Conservation (phyloP, 2,888 invertebrate species). For the Mechanitis messenoides region DNA sequence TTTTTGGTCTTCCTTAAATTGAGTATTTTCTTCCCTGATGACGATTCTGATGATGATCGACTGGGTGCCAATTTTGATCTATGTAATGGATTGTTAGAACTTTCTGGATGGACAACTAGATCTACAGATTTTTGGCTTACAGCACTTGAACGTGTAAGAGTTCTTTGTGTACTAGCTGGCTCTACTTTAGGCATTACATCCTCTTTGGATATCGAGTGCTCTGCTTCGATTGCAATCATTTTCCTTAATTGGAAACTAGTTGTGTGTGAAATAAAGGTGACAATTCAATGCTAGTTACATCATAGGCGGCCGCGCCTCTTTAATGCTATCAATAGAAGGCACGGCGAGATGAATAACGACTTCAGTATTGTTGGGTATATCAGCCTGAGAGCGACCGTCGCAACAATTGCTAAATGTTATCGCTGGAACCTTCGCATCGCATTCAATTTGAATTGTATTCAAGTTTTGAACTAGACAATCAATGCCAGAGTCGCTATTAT, state of each 20-base stretch:
- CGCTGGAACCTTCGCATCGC: conserved; percentile 61
- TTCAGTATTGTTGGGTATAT: conserved; percentile 52
- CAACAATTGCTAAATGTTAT: conserved; percentile 73
- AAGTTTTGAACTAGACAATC: conserved; percentile 58
- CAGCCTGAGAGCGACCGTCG: conserved; percentile 51
- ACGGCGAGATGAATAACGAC: conserved; percentile 63
- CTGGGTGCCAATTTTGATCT: conserved; percentile 68
- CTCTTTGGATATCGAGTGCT: conserved; percentile 59
- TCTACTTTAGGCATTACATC: conserved; percentile 57
- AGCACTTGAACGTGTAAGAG: conserved; percentile 76
- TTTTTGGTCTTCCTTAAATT: conserved; percentile 71
- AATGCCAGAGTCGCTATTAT: conserved; percentile 43
- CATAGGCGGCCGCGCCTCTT: conserved; percentile 70
- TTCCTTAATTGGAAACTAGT: conserved; percentile 32
- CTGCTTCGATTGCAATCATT: conserved; percentile 70
- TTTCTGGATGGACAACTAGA: conserved; percentile 70
- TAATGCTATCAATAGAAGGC: conserved; percentile 60
- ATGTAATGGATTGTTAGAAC: conserved; percentile 65
- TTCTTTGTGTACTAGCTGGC: conserved; percentile 67
- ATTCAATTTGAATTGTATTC: conserved; percentile 54
- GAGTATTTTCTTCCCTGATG: conserved; percentile 62
- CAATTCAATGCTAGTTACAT: conserved; percentile 47
- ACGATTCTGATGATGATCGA: conserved; percentile 67
- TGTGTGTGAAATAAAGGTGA: conserved; percentile 18
- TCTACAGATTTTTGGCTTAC: conserved; percentile 79